Percentiles rank a stretch among this genome's conserved stretches.
Evolutionary conservation across 2,888 invertebrate species (phyloP).

Genomic region (Atethmia centrago): DNA sequence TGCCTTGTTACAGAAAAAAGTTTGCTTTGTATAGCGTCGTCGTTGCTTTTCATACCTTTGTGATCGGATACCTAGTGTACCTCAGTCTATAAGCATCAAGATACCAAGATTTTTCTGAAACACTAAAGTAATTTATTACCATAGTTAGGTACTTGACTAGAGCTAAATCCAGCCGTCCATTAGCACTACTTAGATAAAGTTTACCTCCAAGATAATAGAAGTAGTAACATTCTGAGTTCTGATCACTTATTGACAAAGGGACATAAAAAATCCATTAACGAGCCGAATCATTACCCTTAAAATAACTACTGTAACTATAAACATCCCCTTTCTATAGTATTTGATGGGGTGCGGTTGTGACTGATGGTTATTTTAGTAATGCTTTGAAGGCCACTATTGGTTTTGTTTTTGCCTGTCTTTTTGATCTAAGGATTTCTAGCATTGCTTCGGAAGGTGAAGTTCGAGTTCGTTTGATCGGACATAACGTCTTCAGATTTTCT

Average conservation of each 20-base stretch:
- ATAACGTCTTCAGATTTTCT: not conserved
- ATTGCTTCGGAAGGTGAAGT: constrained; percentile 9
- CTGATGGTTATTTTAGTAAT: constrained; percentile 75
- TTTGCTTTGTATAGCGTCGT: too few species aligned
- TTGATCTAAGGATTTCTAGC: not conserved
- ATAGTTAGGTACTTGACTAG: constrained; percentile 19
- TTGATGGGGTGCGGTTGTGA: constrained; percentile 73
- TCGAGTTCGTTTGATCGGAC: not conserved
- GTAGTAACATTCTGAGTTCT: constrained; percentile 51
- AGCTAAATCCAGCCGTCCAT: constrained; percentile 21
- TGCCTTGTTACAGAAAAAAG: not conserved
- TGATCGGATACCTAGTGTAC: not conserved
- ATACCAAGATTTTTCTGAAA: constrained; percentile 16
- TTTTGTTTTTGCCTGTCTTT: constrained; percentile 70
- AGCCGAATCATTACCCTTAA: constrained; percentile 70
- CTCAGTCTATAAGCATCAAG: constrained; percentile 11
- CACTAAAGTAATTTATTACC: constrained; percentile 21
- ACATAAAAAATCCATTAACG: constrained; percentile 77
- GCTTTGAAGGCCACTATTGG: constrained; percentile 75
- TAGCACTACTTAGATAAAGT: constrained; percentile 36
- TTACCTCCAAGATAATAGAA: constrained; percentile 36
- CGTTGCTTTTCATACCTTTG: not conserved
- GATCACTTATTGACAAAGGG: constrained; percentile 66
- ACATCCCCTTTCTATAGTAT: constrained; percentile 74
- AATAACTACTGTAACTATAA: constrained; percentile 72